Percentiles rank a stretch among this genome's conserved stretches.
Conservation (phyloP, 1,140 invertebrate species). For the Drosophila eugracilis region DNA sequence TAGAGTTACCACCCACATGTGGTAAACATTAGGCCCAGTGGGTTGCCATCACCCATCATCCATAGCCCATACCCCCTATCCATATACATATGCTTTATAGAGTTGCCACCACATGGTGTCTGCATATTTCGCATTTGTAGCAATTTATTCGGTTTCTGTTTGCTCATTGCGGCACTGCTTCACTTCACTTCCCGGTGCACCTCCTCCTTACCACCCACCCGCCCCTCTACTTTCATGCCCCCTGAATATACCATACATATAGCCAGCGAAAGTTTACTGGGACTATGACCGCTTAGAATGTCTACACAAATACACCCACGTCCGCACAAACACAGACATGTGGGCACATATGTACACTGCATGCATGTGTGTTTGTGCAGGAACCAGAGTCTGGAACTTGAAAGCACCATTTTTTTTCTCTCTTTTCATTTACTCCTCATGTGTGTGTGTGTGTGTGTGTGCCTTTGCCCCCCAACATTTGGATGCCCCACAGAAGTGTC, state of each 20-base stretch:
- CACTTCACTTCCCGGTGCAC: slow-evolving; percentile 4
- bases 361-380: slow-evolving; percentile 16
- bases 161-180: slow-evolving; percentile 29
- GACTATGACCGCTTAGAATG: slow-evolving; percentile 84
- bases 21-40: slow-evolving; percentile 22
- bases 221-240: slow-evolving; percentile 5
- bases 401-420: slow-evolving; percentile 69
- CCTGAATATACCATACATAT: slow-evolving; percentile 26
- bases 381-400: slow-evolving; percentile 76
- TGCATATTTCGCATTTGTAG: slow-evolving; percentile 43
- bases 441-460: too few species aligned
- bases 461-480: slow-evolving; percentile 37
- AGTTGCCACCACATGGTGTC: slow-evolving; percentile 32
- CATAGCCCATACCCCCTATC: too few species aligned
- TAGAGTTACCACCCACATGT: slow-evolving; percentile 38
- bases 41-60: slow-evolving; percentile 1
- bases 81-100: slow-evolving; percentile 15
- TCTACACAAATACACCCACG: slow-evolving; percentile 66
- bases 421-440: too few species aligned
- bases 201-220: too few species aligned
- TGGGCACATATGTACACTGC: slow-evolving; percentile 1
- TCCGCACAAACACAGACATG: slow-evolving; percentile 36
- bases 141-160: slow-evolving; percentile 48
- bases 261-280: slow-evolving; percentile 80
- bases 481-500: slow-evolving; percentile 75